Evolutionary conservation across 2,113 vertebrate species (phyloP), one percentile per base, ranked within the genome.

Genomic region (Gavia stellata): DNA sequence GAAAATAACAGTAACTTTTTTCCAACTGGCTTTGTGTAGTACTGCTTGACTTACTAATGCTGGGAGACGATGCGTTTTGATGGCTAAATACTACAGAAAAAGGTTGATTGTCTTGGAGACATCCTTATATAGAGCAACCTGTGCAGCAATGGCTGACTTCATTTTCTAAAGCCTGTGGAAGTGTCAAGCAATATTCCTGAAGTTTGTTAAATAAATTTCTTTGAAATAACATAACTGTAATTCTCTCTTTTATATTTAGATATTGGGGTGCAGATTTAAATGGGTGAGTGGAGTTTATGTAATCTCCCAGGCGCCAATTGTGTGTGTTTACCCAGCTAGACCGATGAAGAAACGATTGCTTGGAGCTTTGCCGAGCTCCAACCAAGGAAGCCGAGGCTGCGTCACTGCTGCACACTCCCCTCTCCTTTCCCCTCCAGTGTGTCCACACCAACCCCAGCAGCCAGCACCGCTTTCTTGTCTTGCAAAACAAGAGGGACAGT

Each of bases 141-240:
- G 29, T 53, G 47, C 45, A 47, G 45, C 50, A 80, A 9, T 42
- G 59, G 38, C 26, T 62, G 77, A 73, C 40, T 83, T 92, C 17
- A 10, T 74, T 94, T 97, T 87, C 81, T 97, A 74, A 92, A 94
- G 53, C 4, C 4, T 82, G 21, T 82, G 68, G 24, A 93, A 92
- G 56, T 40, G 65, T 88, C 66, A 74, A 86, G 78, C 74, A 88
- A 81, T 80, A 81, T 52, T 93, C 25, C 53, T 88, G 44, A 91
- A 93, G 63, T 79, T 95, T 93, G 52, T 94, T 94, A 70, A 97
- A 97, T 97, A 97, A 97, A 97, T 36, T 62, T 74, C 19, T 94
- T 92, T 92, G 17, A 95, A 97, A 59, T 74, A 81, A 86, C 17
- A 10, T 17, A 79, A 47, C 23, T 47, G 29, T 49, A 75, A 58